Percentiles rank a stretch among this genome's conserved stretches.
These are phyloP conservation scores for Tetropium fuscum DNA, from an alignment of 2,888 invertebrate species.

Conservation along the genomic window DNA sequence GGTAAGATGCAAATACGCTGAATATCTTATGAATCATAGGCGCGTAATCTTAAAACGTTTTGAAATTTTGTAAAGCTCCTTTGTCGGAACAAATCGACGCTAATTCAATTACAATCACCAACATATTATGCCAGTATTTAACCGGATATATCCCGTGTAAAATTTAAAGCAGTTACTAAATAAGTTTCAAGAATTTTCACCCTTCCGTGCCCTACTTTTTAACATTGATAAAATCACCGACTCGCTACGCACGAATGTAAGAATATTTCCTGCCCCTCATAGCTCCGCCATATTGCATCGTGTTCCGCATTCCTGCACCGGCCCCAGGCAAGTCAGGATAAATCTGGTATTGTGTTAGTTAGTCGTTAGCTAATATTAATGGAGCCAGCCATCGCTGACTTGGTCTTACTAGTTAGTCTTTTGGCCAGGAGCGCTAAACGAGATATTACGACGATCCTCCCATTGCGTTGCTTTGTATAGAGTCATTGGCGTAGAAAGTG, in stretches of 20 bases:
- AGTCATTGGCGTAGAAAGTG: background rate
- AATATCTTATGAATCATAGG: background rate
- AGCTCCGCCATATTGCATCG: constrained; percentile 21
- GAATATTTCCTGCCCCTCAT: constrained; percentile 2
- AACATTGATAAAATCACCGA: constrained; percentile 16
- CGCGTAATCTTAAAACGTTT: no score
- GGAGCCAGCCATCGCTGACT: constrained; percentile 22
- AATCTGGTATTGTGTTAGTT: constrained; percentile 46
- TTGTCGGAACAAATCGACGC: no score
- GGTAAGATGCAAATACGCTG: background rate
- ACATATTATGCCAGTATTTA: background rate
- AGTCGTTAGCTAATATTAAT: constrained; percentile 48
- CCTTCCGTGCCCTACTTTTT: constrained; percentile 11
- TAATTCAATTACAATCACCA: background rate
- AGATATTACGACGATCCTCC: constrained; percentile 4
- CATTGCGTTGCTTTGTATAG: background rate
- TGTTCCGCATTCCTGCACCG: constrained; percentile 32
- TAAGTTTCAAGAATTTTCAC: background rate
- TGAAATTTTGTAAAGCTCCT: no score
- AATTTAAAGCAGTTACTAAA: background rate
- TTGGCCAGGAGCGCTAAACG: background rate
- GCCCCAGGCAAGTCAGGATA: constrained; percentile 30
- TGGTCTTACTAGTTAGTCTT: constrained; percentile 1
- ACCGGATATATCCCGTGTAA: background rate
- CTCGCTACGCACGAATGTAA: constrained; percentile 3